Evolutionary conservation across 2,888 invertebrate genomes (phyloP), one percentile per base, ranked within the genome.

Genomic region (Tenthredo scrophulariae): DNA sequence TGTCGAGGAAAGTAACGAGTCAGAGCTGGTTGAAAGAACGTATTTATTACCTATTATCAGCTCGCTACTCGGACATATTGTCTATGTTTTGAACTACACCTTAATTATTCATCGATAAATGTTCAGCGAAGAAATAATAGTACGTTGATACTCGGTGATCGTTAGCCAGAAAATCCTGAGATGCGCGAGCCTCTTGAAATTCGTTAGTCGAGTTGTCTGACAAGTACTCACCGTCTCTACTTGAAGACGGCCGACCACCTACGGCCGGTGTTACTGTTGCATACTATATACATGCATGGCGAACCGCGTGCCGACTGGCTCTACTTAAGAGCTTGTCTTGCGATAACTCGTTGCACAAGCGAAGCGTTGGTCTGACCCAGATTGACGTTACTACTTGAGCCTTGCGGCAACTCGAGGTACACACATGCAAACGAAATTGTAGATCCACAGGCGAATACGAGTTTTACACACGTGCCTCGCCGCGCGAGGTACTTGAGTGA

Each of bases 301-400:
- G 77, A 29, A 77, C 75, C 29, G 5, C n/a, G 29, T 46, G 46
- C 77, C 54, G 77, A 77, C 77, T 26, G 77, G 5, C 10, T 77
- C 77, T 77, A 77, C 77, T 77, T 77, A 77, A 54, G 50, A 54
- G 77, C 15, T 54, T 29, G 54, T 77, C 50, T 77, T 18, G 54
- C 54, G 46, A 67, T 67, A 67, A 70, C 70, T 33, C 70, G 70
- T 18, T 62, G 29, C 18, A 43, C 9, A 43, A 26, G 43, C 43
- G 62, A 15, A 22, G 29, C 29, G 77, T 72, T 72, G n/a, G 62
- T 58, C 58, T 80, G 79, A 80, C 79, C 79, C 26, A 80, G 79
- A 80, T 80, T 62, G 79, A 58, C 79, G 37, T 62, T 1, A 58
- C 58, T 50, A 62, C 79, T 77, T 37, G 58, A 62, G 58, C 10